These are phyloP conservation scores for Drosophila burlai DNA, from an alignment of 1,140 invertebrate genomes.

Conservation along the genomic window DNA sequence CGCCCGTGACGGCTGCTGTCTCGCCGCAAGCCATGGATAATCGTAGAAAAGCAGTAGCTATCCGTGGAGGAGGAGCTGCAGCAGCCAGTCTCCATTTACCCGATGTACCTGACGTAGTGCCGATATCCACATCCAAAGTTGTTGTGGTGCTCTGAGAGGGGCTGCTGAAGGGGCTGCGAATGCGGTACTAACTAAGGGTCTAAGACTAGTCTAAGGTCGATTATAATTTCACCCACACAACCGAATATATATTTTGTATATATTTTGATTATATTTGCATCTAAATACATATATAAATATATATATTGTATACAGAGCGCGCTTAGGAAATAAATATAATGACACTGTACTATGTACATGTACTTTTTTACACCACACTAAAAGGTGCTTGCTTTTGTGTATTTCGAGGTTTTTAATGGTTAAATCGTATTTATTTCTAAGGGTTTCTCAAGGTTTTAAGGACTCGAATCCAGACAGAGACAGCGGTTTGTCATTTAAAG, in stretches of 20 bases:
- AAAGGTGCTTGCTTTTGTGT: neutral
- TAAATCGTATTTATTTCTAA: neutral
- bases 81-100: conserved; percentile 10
- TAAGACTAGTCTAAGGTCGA: conserved; percentile 26
- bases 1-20: conserved; percentile 20
- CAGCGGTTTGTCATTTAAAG: neutral
- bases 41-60: neutral
- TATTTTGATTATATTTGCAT: neutral
- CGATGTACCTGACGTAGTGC: conserved; percentile 58
- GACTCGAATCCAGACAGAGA: neutral
- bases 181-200: conserved; percentile 7
- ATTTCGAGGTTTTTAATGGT: neutral
- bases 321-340: conserved; percentile 2
- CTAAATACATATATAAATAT: neutral
- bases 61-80: neutral
- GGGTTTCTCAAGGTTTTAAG: neutral
- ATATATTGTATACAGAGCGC: neutral
- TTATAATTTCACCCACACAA: neutral
- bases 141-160: conserved; percentile 63
- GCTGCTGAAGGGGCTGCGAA: too few species aligned
- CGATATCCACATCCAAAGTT: conserved; percentile 69
- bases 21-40: neutral
- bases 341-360: conserved; percentile 37
- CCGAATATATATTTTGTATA: neutral
- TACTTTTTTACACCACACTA: conserved; percentile 6